Evolutionary conservation across 2,888 invertebrate species (phyloP).

Genomic region (Oscheius sp.): DNA sequence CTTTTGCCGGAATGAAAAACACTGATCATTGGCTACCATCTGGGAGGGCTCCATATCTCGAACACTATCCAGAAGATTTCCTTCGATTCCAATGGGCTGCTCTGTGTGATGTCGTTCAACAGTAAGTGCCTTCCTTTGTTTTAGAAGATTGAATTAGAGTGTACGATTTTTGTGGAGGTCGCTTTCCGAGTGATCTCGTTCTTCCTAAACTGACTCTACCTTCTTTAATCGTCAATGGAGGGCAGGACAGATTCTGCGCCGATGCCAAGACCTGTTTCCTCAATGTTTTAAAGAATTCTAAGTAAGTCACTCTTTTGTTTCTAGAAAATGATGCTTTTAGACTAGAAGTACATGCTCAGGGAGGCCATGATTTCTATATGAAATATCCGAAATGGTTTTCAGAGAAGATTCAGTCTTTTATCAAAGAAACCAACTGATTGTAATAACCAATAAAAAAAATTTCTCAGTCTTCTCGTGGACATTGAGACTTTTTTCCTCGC

Average conservation of each 20-base stretch:
- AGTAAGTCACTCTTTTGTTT: conserved; percentile 6
- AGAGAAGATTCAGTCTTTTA: conserved; percentile 52
- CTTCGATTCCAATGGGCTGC: conserved; percentile 67
- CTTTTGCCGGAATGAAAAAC: conserved; percentile 69
- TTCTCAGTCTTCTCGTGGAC: no score
- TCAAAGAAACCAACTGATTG: conserved; percentile 15
- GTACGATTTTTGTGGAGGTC: conserved; percentile 64
- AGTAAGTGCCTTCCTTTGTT: conserved; percentile 45
- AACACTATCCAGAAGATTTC: conserved; percentile 63
- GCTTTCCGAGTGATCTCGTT: conserved; percentile 62
- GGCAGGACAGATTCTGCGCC: conserved; percentile 62
- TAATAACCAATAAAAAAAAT: not conserved
- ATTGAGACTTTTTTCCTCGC: not conserved
- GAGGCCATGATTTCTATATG: conserved; percentile 67
- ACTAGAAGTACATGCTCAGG: conserved; percentile 65
- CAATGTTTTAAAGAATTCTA: conserved; percentile 57
- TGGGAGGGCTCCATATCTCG: conserved; percentile 61
- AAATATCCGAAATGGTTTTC: conserved; percentile 69
- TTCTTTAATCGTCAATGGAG: conserved; percentile 63
- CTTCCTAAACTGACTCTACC: conserved; percentile 58
- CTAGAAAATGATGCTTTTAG: conserved; percentile 38
- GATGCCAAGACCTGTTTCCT: conserved; percentile 60
- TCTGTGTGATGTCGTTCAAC: conserved; percentile 66
- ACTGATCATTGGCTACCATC: conserved; percentile 67
- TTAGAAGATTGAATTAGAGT: conserved; percentile 47